Conservation (phyloP, 2,888 invertebrate genomes). For the Branchipolynoe longqiensis region DNA sequence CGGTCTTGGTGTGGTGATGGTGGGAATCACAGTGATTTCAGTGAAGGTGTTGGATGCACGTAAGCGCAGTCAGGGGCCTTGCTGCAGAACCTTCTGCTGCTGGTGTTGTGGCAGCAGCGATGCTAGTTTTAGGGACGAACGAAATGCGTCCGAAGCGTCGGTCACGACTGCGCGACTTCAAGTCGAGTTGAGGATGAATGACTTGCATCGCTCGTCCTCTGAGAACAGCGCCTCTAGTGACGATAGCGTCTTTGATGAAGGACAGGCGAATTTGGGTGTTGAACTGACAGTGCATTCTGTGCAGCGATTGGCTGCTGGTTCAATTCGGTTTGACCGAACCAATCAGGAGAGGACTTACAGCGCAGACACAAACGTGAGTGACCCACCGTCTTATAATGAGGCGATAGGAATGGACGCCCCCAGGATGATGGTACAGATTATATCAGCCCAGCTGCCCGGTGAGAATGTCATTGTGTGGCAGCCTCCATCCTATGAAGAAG, state of each 20-base stretch:
- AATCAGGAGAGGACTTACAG: constrained; percentile 35
- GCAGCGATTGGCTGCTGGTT: constrained; percentile 13
- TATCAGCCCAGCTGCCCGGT: not conserved
- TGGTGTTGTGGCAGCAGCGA: not conserved
- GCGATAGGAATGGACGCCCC: constrained; percentile 1
- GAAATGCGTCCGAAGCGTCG: no score
- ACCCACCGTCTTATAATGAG: constrained; percentile 53
- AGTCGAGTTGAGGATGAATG: constrained; percentile 19
- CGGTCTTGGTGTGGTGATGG: constrained; percentile 13
- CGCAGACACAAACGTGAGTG: constrained; percentile 15
- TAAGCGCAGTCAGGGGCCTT: not conserved
- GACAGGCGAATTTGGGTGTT: no score
- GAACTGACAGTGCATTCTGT: constrained; percentile 3
- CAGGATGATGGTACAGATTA: constrained; percentile 5
- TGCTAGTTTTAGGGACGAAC: no score
- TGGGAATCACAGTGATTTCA: not conserved
- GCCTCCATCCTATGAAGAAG: constrained; percentile 48
- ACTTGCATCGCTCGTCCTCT: not conserved
- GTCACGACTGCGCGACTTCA: no score
- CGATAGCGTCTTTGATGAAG: no score
- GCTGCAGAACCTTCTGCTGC: not conserved
- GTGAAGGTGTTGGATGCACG: constrained; percentile 40
- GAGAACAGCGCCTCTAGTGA: not conserved
- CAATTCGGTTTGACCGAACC: not conserved
- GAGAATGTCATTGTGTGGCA: constrained; percentile 2